These are phyloP conservation scores for Microcebus griseorufus DNA, from an alignment of 2,113 vertebrate species.

Conservation along the genomic window DNA sequence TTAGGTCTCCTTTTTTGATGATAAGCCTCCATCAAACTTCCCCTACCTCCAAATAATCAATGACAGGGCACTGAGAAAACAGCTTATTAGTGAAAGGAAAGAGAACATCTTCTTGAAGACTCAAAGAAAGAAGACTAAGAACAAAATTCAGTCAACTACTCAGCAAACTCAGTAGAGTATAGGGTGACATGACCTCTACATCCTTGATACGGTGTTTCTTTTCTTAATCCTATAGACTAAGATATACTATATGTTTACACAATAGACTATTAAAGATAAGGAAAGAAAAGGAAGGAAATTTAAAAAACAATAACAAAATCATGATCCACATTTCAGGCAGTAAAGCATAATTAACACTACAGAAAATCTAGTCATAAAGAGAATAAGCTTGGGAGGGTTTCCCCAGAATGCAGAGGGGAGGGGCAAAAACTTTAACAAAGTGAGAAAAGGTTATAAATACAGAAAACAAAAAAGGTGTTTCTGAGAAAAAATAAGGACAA, in stretches of 20 bases:
- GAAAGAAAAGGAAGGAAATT: not conserved
- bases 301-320: not conserved
- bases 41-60: not conserved
- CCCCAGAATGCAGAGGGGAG: not conserved
- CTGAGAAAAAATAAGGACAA: not conserved
- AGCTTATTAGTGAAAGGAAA: not conserved
- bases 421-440: not conserved
- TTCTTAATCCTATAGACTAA: not conserved
- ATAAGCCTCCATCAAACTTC: not conserved
- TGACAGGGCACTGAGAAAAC: not conserved
- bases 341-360: not conserved
- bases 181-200: not conserved
- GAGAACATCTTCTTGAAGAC: not conserved
- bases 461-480: constrained; percentile 18
- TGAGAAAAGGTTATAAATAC: not conserved
- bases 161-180: not conserved
- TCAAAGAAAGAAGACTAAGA: not conserved
- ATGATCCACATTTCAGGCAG: not conserved
- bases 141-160: not conserved
- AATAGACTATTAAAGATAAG: not conserved
- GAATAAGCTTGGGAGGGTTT: not conserved
- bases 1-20: not conserved
- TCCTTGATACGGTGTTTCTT: not conserved
- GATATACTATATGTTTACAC: not conserved
- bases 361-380: not conserved